Evolutionary conservation across 2,797 vertebrate species (phyloP), one percentile per base, ranked within the genome.

Genomic region (Neomorphus geoffroyi): DNA sequence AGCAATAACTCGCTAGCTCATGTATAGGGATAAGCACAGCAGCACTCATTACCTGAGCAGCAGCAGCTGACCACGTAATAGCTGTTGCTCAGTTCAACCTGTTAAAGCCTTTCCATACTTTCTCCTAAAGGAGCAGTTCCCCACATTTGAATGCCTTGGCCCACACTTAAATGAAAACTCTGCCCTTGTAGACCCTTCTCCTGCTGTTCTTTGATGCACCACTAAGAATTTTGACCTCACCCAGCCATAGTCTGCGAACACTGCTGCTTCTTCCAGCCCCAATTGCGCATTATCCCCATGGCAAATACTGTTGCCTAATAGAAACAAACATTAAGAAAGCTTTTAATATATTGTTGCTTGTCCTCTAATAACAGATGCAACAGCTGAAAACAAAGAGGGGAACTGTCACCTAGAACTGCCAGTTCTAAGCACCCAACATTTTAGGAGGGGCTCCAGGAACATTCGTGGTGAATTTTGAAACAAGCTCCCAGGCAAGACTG

Each of bases 281-380:
- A 88, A 81, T 92, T 96, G 90, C 91, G 0, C 27, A 32, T 18
- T 80, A 71, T 96, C 83, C 95, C 94, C 86, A 64, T 75, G 91
- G 88, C 86, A 96, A 61, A 60, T 28, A 53, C 73, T 80, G 12
- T 97, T 97, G 90, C 94, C 74, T 73, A 95, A 95, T 18, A 94
- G 80, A 79, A 78, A 91, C 73, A 94, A 92, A 86, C 53, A 84
- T 93, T 88, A 93, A 54, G 92, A 94, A 97, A 94, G 64, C 61
- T 43, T 91, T 90, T 57, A 48, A 84, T 60, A 39, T 70, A 84
- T 75, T 86, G 73, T 56, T 95, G 78, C 35, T 91, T 54, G 79
- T 83, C 37, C 67, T 92, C 83, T 88, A 85, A 71, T 50, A 81
- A 67, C 32, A 54, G 87, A 71, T 67, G 77, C 70, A 93, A 89